A percentile compares a stretch with the other conserved stretches of the same genome.
Evolutionary conservation across 2,113 vertebrate genomes (phyloP).

Genomic region (Zosterops pallidus): DNA sequence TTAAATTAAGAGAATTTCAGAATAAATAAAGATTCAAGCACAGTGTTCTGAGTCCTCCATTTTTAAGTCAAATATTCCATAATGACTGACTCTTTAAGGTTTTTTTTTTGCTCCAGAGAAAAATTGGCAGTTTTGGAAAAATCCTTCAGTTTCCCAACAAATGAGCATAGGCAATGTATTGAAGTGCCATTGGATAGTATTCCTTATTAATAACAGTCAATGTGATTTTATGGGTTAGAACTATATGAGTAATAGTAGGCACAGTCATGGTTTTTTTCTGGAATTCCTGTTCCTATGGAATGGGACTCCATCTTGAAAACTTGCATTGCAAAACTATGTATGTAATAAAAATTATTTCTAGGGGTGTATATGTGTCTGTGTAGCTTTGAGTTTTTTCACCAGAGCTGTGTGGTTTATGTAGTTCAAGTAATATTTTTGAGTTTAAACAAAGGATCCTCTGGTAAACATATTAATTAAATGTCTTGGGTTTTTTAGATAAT

Average conservation of each 20-base stretch:
- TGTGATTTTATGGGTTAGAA: background rate
- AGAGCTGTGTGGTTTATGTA: background rate
- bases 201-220: background rate
- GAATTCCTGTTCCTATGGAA: background rate
- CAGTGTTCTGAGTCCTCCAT: background rate
- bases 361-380: fast-evolving
- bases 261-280: background rate
- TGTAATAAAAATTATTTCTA: background rate
- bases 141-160: background rate
- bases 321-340: background rate
- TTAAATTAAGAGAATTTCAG: background rate
- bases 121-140: background rate
- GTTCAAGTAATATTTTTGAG: background rate
- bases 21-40: background rate
- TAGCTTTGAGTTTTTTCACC: background rate
- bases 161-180: background rate
- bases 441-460: background rate
- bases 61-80: background rate
- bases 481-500: constrained; percentile 80
- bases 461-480: background rate
- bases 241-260: background rate
- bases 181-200: background rate
- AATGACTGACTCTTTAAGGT: background rate
- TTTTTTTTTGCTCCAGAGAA: background rate
- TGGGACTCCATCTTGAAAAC: background rate